These are phyloP conservation scores for Triplophysa bombifrons DNA, from an alignment of 2,797 vertebrate genomes.

Conservation along the genomic window DNA sequence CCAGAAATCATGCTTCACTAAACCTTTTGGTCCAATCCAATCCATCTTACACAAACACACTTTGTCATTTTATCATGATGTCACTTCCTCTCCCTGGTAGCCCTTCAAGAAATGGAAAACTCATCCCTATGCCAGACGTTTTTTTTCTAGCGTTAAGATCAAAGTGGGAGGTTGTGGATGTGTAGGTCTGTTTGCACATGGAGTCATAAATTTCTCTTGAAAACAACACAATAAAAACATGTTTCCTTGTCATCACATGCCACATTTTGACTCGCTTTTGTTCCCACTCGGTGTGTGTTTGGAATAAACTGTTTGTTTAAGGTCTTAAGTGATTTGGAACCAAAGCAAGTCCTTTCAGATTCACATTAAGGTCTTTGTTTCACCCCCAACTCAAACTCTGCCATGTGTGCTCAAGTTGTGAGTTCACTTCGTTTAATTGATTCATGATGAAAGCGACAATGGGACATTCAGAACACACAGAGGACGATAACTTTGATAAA, in stretches of 20 bases:
- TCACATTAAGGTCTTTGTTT: conserved; percentile 25
- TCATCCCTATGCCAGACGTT: conserved; percentile 3
- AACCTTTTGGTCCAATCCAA: conserved; percentile 49
- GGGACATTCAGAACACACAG: not conserved
- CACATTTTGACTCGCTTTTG: conserved; percentile 16
- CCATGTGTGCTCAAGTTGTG: conserved; percentile 28
- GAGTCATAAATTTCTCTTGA: conserved; percentile 23
- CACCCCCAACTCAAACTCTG: not conserved
- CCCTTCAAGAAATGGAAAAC: conserved; percentile 24
- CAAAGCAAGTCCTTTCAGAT: conserved; percentile 36
- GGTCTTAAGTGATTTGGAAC: conserved; percentile 43
- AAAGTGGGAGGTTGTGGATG: conserved; percentile 32
- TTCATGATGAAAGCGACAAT: not conserved
- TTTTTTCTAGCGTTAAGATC: conserved; percentile 40
- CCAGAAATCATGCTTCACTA: conserved; percentile 55
- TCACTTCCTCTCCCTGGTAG: not conserved
- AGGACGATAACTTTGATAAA: not conserved
- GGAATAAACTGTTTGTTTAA: conserved; percentile 44
- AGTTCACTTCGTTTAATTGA: not conserved
- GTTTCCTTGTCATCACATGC: conserved; percentile 35
- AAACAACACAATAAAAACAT: conserved; percentile 44
- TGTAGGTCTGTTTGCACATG: conserved; percentile 16
- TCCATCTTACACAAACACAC: conserved; percentile 43
- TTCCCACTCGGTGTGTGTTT: conserved; percentile 30
- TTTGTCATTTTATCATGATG: conserved; percentile 8